These are phyloP conservation scores for Phania funesta DNA, from an alignment of 2,888 invertebrate species.

Conservation along the genomic window DNA sequence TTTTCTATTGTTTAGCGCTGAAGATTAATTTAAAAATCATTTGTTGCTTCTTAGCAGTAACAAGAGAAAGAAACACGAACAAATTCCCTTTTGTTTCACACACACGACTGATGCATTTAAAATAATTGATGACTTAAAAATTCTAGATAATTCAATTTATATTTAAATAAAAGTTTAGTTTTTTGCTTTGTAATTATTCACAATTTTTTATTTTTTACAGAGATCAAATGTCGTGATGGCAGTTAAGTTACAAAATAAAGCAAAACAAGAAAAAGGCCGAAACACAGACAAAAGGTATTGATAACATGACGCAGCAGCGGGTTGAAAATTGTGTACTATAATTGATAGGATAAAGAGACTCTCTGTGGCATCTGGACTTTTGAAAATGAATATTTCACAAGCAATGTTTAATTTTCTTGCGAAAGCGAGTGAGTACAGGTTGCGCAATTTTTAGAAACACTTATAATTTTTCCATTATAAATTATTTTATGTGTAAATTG, in stretches of 20 bases:
- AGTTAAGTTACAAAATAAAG: neutral
- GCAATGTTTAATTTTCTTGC: too few relatives aligned
- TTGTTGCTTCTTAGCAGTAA: slow-evolving; percentile 21
- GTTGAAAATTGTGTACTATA: neutral
- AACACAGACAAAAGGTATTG: neutral
- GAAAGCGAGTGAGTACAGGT: too few relatives aligned
- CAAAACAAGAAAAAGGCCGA: neutral
- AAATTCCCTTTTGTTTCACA: neutral
- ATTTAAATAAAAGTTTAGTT: slow-evolving; percentile 10
- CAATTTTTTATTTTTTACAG: slow-evolving; percentile 10
- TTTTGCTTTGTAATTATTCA: neutral
- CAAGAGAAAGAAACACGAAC: neutral
- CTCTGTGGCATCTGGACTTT: neutral
- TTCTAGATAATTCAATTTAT: slow-evolving; percentile 14
- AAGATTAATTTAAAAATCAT: slow-evolving; percentile 10
- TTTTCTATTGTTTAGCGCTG: neutral
- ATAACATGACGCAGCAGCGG: neutral
- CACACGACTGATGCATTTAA: slow-evolving; percentile 21
- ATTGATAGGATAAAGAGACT: neutral
- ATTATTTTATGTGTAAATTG: too few relatives aligned
- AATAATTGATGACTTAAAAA: slow-evolving; percentile 43
- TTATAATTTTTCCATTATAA: too few relatives aligned
- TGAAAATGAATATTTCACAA: too few relatives aligned
- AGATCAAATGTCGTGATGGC: slow-evolving; percentile 45
- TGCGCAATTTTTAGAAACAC: too few relatives aligned